phyloP scores from a whole-genome alignment of 1,140 invertebrate genomes.

The Leucophenga varia region DNA sequence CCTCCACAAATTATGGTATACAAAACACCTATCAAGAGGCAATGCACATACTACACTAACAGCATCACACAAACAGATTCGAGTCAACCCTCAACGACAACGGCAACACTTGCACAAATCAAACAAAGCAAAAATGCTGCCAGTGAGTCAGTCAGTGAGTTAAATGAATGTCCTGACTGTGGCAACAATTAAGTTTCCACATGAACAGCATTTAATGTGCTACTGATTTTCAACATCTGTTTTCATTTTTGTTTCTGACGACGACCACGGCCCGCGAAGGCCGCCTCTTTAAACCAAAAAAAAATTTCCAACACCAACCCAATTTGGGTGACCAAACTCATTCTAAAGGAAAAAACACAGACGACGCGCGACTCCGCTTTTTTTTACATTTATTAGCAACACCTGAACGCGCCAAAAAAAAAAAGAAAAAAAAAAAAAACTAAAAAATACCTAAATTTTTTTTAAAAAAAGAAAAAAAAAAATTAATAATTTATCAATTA shows the following conservation, averaged over 20 bases:
- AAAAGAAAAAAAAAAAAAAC: no score
- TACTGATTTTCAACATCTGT: conserved; percentile 55
- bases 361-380: conserved; percentile 27
- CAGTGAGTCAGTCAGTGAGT: not conserved
- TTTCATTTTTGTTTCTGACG: conserved; percentile 51
- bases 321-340: no score
- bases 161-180: conserved; percentile 17
- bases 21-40: conserved; percentile 19
- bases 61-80: no score
- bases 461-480: no score
- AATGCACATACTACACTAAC: no score
- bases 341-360: conserved; percentile 42
- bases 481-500: no score
- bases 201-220: conserved; percentile 51
- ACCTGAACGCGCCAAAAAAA: no score
- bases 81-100: conserved; percentile 19
- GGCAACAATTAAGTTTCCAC: conserved; percentile 55
- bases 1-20: conserved; percentile 19
- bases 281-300: no score
- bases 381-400: no score
- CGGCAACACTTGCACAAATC: conserved; percentile 26
- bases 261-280: no score
- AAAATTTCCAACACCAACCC: no score
- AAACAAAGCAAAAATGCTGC: conserved; percentile 22
- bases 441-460: no score